Percentiles rank a stretch among this genome's conserved stretches.
Evolutionary conservation across 1,140 invertebrate genomes (phyloP).

Genomic region (Wiebesia pumilae): DNA sequence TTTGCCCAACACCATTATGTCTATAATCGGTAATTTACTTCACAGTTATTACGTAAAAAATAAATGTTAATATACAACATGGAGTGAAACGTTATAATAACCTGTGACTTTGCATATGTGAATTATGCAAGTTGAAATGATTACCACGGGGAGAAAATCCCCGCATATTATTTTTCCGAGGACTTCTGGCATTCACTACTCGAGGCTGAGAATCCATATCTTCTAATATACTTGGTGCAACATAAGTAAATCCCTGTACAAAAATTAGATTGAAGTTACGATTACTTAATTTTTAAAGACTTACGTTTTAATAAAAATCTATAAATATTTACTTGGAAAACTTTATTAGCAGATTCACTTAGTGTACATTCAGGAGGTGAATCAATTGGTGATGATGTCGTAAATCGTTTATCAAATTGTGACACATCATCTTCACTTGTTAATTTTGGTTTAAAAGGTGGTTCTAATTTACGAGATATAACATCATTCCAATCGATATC

Average conservation of each 20-base stretch:
- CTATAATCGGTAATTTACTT: constrained; percentile 53
- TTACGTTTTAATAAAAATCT: constrained; percentile 33
- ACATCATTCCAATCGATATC: constrained; percentile 96
- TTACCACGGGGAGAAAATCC: constrained; percentile 65
- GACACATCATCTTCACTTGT: constrained; percentile 96
- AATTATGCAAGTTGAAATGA: constrained; percentile 63
- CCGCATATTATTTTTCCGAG: constrained; percentile 75
- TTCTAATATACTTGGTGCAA: constrained; percentile 96
- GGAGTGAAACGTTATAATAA: constrained; percentile 50
- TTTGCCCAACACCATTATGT: constrained; percentile 65
- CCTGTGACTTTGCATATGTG: constrained; percentile 66
- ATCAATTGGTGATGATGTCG: constrained; percentile 97
- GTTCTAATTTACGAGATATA: constrained; percentile 86
- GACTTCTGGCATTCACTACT: constrained; percentile 83
- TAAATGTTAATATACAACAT: background rate
- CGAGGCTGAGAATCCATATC: constrained; percentile 86
- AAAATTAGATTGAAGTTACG: constrained; percentile 55
- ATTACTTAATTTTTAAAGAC: background rate
- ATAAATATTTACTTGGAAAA: constrained; percentile 86
- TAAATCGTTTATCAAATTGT: constrained; percentile 99
- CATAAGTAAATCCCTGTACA: constrained; percentile 96
- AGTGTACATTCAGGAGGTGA: constrained; percentile 96
- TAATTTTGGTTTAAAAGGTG: constrained; percentile 92
- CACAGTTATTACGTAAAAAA: background rate
- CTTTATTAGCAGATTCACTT: constrained; percentile 95